These are phyloP conservation scores for Dicaeum eximium DNA, from an alignment of 2,113 vertebrate species.

Conservation along the genomic window DNA sequence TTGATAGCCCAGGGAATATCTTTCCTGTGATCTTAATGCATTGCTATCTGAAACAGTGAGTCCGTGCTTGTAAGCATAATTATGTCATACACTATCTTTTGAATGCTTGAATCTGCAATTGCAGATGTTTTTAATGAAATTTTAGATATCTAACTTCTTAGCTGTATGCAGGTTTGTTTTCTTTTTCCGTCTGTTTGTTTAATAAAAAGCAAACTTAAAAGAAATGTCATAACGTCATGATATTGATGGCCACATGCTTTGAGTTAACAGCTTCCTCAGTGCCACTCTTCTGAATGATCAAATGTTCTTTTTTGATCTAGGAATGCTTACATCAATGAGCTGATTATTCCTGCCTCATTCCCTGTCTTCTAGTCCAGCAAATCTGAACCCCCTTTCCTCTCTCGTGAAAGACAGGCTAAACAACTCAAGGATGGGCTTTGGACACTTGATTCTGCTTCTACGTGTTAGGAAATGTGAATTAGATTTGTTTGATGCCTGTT, in stretches of 20 bases:
- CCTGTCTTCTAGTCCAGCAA: neutral
- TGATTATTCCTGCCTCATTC: neutral
- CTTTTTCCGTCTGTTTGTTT: neutral
- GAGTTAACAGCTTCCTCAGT: neutral
- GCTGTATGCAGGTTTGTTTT: neutral
- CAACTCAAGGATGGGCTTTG: neutral
- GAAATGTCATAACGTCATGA: neutral
- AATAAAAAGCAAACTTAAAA: neutral
- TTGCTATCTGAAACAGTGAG: neutral
- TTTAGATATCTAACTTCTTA: neutral
- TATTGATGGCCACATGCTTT: neutral
- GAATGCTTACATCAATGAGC: neutral
- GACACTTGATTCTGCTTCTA: neutral
- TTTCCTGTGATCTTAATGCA: slow-evolving; percentile 3
- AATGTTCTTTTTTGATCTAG: neutral
- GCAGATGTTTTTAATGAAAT: neutral
- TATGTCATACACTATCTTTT: neutral
- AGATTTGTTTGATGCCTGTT: neutral
- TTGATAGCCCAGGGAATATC: neutral
- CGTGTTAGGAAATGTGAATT: neutral
- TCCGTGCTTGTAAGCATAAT: neutral
- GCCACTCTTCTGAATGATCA: neutral
- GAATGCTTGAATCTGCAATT: neutral
- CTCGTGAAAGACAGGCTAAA: neutral
- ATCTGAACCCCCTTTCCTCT: neutral